phyloP scores from a whole-genome alignment of 2,888 invertebrate genomes.

The Stenchaetothrips biformis region DNA sequence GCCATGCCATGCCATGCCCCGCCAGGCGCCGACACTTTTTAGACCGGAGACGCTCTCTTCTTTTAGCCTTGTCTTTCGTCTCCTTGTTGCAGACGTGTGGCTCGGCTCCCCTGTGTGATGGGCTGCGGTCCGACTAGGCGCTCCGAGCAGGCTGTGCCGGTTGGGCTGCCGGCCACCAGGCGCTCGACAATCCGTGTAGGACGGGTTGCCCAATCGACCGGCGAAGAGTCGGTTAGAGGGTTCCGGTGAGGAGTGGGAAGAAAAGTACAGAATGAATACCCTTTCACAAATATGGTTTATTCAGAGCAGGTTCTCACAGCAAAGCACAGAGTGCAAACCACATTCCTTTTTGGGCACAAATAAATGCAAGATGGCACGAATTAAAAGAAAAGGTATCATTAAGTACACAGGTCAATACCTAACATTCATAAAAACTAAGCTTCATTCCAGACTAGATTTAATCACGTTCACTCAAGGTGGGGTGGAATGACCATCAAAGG shows the following conservation, averaged over 20 bases:
- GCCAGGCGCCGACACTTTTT: too few relatives aligned
- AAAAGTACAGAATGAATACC: too few relatives aligned
- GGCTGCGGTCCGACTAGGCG: neutral
- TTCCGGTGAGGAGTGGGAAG: too few relatives aligned
- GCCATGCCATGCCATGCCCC: too few relatives aligned
- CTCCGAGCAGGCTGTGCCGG: neutral
- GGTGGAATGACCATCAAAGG: neutral
- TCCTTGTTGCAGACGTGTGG: neutral
- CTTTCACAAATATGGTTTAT: neutral
- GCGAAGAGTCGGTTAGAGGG: neutral
- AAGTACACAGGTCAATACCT: constrained; percentile 1
- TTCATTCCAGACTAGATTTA: neutral
- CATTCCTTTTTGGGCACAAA: neutral
- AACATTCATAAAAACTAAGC: neutral
- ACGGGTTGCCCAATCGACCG: neutral
- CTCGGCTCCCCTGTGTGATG: neutral
- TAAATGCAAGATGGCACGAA: constrained; percentile 17
- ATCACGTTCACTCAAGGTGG: constrained; percentile 4
- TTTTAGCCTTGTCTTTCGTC: neutral
- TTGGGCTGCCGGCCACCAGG: neutral
- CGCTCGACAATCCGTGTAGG: neutral
- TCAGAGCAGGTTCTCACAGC: neutral
- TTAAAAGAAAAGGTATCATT: neutral
- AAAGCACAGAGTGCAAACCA: constrained; percentile 4
- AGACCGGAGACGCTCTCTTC: neutral